Percentiles rank a stretch among this genome's conserved stretches.
These are phyloP conservation scores for Peromyscus attwateri DNA, from an alignment of 2,797 vertebrate genomes.

Conservation along the genomic window DNA sequence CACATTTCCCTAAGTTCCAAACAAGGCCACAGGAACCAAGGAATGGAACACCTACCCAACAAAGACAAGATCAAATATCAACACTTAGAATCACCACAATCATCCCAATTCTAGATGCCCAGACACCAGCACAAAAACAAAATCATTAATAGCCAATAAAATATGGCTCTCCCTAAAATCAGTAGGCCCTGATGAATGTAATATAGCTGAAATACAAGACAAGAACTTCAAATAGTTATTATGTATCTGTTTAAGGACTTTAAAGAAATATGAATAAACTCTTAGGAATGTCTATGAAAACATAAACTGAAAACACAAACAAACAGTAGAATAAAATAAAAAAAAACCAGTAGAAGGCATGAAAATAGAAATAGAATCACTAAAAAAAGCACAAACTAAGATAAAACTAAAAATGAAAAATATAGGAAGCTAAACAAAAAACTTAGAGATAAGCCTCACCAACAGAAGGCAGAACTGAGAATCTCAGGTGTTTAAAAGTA, in stretches of 20 bases:
- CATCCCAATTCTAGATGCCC: neutral
- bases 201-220: neutral
- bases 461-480: neutral
- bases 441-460: neutral
- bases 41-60: neutral
- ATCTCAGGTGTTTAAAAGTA: neutral
- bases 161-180: neutral
- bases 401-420: neutral
- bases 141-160: neutral
- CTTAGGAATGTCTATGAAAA: neutral
- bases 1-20: neutral
- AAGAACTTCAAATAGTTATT: neutral
- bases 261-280: neutral
- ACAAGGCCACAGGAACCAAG: neutral
- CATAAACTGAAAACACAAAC: no score
- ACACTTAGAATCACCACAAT: neutral
- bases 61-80: neutral
- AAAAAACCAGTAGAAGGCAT: neutral
- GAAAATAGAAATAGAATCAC: neutral
- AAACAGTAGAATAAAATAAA: neutral
- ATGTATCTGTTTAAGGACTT: neutral
- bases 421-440: neutral
- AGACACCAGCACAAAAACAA: neutral
- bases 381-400: neutral
- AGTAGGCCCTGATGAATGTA: neutral